Percentiles rank a stretch among this genome's conserved stretches.
These are phyloP conservation scores for Platycheirus albimanus DNA, from an alignment of 2,888 invertebrate genomes.

Conservation along the genomic window DNA sequence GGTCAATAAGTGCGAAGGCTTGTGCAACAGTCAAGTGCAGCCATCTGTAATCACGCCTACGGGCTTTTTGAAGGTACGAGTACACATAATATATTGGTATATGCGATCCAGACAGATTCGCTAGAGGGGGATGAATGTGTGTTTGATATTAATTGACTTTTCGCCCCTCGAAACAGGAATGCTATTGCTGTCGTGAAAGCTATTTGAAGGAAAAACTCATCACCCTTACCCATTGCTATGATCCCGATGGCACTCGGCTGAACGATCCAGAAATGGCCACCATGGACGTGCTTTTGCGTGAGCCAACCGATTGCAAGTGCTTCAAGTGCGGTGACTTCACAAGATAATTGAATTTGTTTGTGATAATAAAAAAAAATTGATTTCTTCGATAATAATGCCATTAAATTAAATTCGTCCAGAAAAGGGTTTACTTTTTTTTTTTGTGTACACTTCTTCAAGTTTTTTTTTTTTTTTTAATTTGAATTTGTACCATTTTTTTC, in stretches of 20 bases:
- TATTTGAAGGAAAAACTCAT: conserved; percentile 91
- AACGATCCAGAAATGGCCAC: conserved; percentile 87
- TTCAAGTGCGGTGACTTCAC: conserved; percentile 94
- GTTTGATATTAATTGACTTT: conserved; percentile 7
- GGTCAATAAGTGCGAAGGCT: conserved; percentile 97
- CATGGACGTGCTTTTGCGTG: conserved; percentile 92
- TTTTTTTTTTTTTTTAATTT: not conserved
- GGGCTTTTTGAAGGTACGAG: conserved; percentile 89
- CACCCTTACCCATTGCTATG: conserved; percentile 92
- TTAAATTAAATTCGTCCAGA: conserved; percentile 55
- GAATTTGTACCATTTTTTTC: not conserved
- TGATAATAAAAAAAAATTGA: conserved; percentile 69
- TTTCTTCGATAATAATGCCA: conserved; percentile 51
- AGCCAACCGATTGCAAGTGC: conserved; percentile 95
- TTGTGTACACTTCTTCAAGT: too few species aligned
- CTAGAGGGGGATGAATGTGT: too few species aligned
- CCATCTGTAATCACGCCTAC: conserved; percentile 94
- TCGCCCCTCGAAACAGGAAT: conserved; percentile 86
- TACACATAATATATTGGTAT: too few species aligned
- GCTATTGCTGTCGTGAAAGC: conserved; percentile 95
- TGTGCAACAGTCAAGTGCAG: conserved; percentile 95
- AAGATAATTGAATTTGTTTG: conserved; percentile 83
- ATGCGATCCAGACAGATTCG: not conserved
- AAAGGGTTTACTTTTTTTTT: conserved; percentile 21
- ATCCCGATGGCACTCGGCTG: conserved; percentile 92